These are phyloP conservation scores for Platyura marginata DNA, from an alignment of 1,140 invertebrate species.

Conservation along the genomic window DNA sequence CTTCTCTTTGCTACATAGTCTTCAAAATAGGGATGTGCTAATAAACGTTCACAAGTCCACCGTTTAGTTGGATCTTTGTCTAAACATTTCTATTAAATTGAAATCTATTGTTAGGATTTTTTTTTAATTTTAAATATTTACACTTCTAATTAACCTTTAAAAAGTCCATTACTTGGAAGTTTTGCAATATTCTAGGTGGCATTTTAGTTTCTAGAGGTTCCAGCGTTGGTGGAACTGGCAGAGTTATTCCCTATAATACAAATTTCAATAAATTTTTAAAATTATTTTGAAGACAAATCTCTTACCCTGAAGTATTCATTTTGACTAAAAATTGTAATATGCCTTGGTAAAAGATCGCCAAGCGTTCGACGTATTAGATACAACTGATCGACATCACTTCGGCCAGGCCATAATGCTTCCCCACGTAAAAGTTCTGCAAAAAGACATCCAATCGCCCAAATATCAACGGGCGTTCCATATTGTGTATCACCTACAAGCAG, in stretches of 20 bases:
- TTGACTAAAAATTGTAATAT: constrained; percentile 86
- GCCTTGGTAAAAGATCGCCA: constrained; percentile 78
- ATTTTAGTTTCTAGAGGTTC: constrained; percentile 69
- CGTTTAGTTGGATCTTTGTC: constrained; percentile 85
- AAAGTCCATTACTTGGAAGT: constrained; percentile 61
- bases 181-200: constrained; percentile 42
- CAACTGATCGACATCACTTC: constrained; percentile 95
- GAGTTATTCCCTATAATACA: constrained; percentile 52
- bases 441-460: constrained; percentile 62
- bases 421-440: constrained; percentile 88
- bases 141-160: constrained; percentile 59
- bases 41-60: constrained; percentile 77
- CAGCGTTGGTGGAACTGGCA: constrained; percentile 82
- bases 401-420: constrained; percentile 94
- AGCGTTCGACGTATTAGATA: constrained; percentile 85
- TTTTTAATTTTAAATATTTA: constrained; percentile 1
- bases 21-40: constrained; percentile 48
- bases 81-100: constrained; percentile 59
- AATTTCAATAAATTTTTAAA: not conserved
- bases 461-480: constrained; percentile 92
- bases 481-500: constrained; percentile 92
- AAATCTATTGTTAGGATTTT: too few species aligned
- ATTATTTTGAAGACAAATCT: constrained; percentile 16
- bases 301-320: constrained; percentile 72
- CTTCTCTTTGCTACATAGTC: constrained; percentile 21